phyloP scores from a whole-genome alignment of 2,113 vertebrate genomes.

The Cichladusa arquata region DNA sequence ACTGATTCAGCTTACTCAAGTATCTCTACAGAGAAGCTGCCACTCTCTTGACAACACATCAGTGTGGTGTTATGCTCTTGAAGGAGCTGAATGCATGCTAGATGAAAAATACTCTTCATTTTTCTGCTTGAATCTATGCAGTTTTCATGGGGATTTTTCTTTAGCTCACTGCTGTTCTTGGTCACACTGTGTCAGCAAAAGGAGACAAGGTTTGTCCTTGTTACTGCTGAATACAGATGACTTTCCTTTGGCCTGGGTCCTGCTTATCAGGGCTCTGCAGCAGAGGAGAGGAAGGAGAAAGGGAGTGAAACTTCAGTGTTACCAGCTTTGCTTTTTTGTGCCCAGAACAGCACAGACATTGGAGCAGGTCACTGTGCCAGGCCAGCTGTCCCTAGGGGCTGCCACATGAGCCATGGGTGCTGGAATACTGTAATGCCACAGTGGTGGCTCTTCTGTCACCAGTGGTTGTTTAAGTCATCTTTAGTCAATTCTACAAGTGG shows the following conservation, averaged over 20 bases:
- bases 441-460: background rate
- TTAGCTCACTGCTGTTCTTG: background rate
- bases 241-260: background rate
- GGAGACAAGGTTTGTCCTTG: background rate
- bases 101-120: background rate
- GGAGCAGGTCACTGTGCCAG: background rate
- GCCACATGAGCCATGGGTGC: background rate
- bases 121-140: background rate
- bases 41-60: background rate
- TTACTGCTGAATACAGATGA: background rate
- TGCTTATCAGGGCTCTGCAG: background rate
- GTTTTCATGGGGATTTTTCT: conserved; percentile 14
- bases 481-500: background rate
- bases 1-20: conserved; percentile 36
- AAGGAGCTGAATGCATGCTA: background rate
- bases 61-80: background rate
- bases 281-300: background rate
- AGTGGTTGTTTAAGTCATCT: background rate
- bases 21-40: conserved; percentile 1
- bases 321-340: background rate
- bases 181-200: conserved; percentile 8
- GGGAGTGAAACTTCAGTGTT: background rate
- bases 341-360: background rate
- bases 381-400: background rate
- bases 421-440: background rate